Base-by-base conservation (phyloP, 2,888 invertebrate species). In the Alentia gelatinosa region DNA sequence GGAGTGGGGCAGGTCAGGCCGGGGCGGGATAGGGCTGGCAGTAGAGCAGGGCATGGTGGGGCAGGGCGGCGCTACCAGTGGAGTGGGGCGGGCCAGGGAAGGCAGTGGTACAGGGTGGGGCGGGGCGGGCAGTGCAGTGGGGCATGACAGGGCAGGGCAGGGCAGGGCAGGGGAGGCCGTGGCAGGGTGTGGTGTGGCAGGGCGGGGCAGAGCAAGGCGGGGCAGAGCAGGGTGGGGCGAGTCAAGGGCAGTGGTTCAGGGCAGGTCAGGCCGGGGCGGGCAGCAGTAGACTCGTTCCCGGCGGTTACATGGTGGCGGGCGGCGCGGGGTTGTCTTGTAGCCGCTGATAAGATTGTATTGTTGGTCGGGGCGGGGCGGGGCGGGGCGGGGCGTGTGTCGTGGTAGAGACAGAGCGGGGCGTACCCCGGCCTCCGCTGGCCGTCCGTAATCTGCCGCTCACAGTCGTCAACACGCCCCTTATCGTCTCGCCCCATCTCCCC, bases 271-370 rank as follows among this genome's bases (percentile, higher is more conserved):
- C 37, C 15, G 79, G 5, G 30, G 7, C 9, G 68, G 9, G 30
- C 7, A 12, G 68, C 33, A 4, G 9, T 9, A 5, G 63, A 4
- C 9, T 15, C 4, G 19, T 7, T 26, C 35, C 7, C 40, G 40
- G 1, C 39, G 83, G 83, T 83, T 83, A 83, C 83, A 83, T 83
- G 26, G 37, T 39, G 39, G 37, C 37, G 83, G 40, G n/a, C 40
- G n/a, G 83, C 9, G 47, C 68, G 1, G n/a, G 37, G 83, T 37
- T 83, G 83, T 9, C 83, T 40, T 83, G 83, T 35, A 23, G 37
- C 4, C n/a, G 4, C 3, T 37, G 83, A 83, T 83, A 83, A 83
- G 83, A 83, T 83, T 37, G 83, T 30, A 26, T 9, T n/a, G 68
- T 7, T 9, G 47, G 47, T 7, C 47, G 47, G 47, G 47, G 47